phyloP scores from a whole-genome alignment of 1,140 invertebrate genomes.

The Latrodectus geometricus region DNA sequence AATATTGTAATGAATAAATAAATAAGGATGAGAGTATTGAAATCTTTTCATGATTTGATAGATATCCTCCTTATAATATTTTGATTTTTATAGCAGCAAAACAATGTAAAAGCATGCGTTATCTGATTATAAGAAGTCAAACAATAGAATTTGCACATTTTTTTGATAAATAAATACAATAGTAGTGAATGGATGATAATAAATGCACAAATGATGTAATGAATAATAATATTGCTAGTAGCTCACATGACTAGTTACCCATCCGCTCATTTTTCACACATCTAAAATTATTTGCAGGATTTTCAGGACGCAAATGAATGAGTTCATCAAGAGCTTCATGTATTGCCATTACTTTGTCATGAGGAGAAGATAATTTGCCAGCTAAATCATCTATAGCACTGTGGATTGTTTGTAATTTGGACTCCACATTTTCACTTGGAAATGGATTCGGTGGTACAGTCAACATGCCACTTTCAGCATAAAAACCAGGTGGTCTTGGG shows the following conservation, averaged over 20 bases:
- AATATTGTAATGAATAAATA: no score
- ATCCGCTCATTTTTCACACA: constrained; percentile 60
- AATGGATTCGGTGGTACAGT: constrained; percentile 51
- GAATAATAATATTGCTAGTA: background rate
- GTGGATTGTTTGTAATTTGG: constrained; percentile 57
- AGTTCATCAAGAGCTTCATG: constrained; percentile 60
- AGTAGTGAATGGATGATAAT: background rate
- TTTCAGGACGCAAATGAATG: constrained; percentile 51
- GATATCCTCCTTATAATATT: no score
- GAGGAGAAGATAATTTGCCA: constrained; percentile 55
- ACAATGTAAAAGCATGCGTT: no score
- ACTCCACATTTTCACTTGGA: constrained; percentile 54
- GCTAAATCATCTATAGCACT: constrained; percentile 61
- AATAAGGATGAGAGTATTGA: no score
- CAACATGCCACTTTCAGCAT: constrained; percentile 57
- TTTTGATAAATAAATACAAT: no score
- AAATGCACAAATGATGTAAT: background rate
- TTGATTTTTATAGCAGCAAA: no score
- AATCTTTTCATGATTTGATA: no score
- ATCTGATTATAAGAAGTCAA: no score
- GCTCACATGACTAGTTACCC: constrained; percentile 22
- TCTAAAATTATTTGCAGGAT: constrained; percentile 52
- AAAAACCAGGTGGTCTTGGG: constrained; percentile 49
- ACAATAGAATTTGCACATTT: no score
- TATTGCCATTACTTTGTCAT: constrained; percentile 59